These are phyloP conservation scores for Penelope pileata DNA, from an alignment of 2,113 vertebrate species.

Conservation along the genomic window DNA sequence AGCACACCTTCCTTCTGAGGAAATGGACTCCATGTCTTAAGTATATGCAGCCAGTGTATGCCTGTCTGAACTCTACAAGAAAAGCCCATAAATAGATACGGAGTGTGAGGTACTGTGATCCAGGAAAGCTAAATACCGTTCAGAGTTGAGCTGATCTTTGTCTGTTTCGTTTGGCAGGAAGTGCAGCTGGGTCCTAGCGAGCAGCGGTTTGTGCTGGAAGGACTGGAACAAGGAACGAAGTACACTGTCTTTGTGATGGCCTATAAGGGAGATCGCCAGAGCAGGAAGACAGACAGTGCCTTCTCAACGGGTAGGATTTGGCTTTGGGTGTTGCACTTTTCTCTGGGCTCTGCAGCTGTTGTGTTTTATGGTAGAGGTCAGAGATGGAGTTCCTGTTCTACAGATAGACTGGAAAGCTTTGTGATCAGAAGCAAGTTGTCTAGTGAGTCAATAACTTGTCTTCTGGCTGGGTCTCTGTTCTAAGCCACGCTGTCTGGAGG, in stretches of 20 bases:
- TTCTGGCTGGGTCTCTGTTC: background rate
- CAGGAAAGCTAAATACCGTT: background rate
- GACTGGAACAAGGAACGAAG: constrained; percentile 75
- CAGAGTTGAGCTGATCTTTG: background rate
- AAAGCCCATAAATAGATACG: background rate
- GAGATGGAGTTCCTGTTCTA: background rate
- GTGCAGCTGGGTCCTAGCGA: constrained; percentile 67
- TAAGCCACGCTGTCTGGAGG: background rate
- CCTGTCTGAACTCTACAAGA: background rate
- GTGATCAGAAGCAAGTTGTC: background rate
- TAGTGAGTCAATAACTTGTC: background rate
- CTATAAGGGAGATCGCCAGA: constrained; percentile 78
- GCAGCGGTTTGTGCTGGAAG: constrained; percentile 73
- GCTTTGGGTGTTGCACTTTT: background rate
- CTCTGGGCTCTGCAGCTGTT: background rate
- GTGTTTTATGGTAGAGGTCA: background rate
- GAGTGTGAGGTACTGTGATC: background rate
- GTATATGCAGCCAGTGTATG: background rate
- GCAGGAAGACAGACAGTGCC: constrained; percentile 71
- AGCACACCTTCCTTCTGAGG: background rate
- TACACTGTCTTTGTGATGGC: constrained; percentile 81
- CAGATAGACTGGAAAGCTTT: background rate
- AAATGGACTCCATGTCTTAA: background rate
- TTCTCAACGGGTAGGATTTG: constrained; percentile 83
- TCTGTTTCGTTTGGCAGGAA: constrained; percentile 68